Base-by-base conservation (phyloP, 2,888 invertebrate genomes). In the Notodonta dromedarius region DNA sequence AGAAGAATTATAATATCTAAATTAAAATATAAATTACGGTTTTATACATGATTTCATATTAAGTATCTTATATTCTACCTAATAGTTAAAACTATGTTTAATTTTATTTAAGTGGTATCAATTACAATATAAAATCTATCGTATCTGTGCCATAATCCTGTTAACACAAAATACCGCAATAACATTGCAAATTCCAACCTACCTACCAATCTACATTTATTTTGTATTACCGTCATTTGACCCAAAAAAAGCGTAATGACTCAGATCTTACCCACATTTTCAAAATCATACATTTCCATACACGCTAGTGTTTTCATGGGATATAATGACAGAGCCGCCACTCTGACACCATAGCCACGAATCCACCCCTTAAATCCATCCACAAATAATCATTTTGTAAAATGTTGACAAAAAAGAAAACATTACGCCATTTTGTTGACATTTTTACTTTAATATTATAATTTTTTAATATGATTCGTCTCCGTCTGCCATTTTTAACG, bases 261-360 rank as follows among this genome's bases (percentile, higher is more conserved):
- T 61, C 60, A 60, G 61, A 66, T 69, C 67, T 63, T 62, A 68
- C 68, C 59, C 66, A 69, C 59, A 71, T 67, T 63, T 16, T 66
- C 69, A 79, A 73, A 65, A 57, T 46, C 67, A 68, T 67, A 59
- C 71, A 72, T 60, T 64, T 50, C 50, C 77, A 67, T 57, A 59
- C 79, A 78, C 11, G 58, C 48, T 35, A 59, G 70, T 62, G 62
- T 60, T 73, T 79, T 63, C 71, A 78, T 70, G 68, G 66, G 68
- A 74, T 83, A 84, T 82, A 82, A 77, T 74, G 71, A 66, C 69
- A 83, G 80, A 88, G 91, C 93, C 92, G 93, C 93, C 93, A 93
- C 92, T 86, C 80, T 79, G 69, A 66, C 66, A 78, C 82, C 78
- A 88, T 78, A 85, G 63, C 73, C 75, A 77, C 63, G 64, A 63